phyloP scores from a whole-genome alignment of 2,888 invertebrate genomes.

The Ophraella communa region DNA sequence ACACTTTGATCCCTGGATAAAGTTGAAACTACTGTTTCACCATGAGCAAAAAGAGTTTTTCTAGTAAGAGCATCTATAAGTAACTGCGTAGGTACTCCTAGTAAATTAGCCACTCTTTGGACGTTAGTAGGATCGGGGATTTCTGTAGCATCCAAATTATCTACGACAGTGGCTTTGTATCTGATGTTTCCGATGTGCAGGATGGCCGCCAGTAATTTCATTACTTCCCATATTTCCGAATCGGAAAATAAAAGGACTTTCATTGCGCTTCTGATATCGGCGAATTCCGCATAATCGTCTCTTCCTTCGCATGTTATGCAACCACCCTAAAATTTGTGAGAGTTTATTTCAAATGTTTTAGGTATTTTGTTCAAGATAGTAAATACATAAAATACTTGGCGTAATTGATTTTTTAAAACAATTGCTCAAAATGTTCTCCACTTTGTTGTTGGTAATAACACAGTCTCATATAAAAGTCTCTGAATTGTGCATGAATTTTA shows the following conservation, averaged over 20 bases:
- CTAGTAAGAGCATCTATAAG: constrained; percentile 92
- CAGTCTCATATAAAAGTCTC: too few species aligned
- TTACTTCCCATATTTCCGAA: constrained; percentile 95
- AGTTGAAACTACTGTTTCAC: constrained; percentile 94
- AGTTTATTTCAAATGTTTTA: too few species aligned
- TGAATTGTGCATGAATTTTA: too few species aligned
- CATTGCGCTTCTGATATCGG: constrained; percentile 97
- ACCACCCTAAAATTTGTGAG: constrained; percentile 74
- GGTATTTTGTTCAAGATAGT: too few species aligned
- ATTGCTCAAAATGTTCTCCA: too few species aligned
- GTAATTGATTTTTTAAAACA: too few species aligned
- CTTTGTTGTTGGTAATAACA: too few species aligned
- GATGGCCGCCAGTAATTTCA: constrained; percentile 91
- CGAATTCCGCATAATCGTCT: constrained; percentile 95
- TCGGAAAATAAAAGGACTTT: constrained; percentile 95
- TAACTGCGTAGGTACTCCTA: constrained; percentile 85
- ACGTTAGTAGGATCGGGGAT: constrained; percentile 92
- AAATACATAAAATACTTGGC: too few species aligned
- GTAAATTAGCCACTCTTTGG: constrained; percentile 81
- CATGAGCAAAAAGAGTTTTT: constrained; percentile 93
- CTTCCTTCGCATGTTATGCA: constrained; percentile 94
- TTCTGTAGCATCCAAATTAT: constrained; percentile 97
- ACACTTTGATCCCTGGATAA: constrained; percentile 90
- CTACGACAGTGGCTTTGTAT: constrained; percentile 90
- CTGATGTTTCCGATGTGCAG: constrained; percentile 97